These are phyloP conservation scores for Paracanthobrama guichenoti DNA, from an alignment of 2,113 vertebrate species.

Conservation along the genomic window DNA sequence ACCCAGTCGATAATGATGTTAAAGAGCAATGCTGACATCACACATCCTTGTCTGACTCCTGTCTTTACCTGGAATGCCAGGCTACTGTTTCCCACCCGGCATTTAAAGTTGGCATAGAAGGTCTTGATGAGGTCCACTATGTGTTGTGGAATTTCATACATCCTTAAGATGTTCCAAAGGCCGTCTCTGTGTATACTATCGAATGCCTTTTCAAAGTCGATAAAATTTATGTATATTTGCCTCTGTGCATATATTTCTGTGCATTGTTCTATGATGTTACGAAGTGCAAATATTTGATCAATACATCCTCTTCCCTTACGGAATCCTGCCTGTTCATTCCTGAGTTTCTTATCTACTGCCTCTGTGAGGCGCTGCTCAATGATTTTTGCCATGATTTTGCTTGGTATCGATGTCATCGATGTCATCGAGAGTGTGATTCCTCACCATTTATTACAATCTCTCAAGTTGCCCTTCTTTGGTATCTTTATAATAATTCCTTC, in stretches of 20 bases:
- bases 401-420: slow-evolving; percentile 5
- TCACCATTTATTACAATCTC: too few relatives aligned
- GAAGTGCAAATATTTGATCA: not conserved
- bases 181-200: not conserved
- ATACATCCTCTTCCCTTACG: not conserved
- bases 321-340: not conserved
- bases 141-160: not conserved
- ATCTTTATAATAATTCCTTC: too few relatives aligned
- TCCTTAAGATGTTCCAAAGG: not conserved
- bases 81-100: not conserved
- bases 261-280: not conserved
- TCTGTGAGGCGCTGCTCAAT: not conserved
- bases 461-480: too few relatives aligned
- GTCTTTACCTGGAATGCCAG: not conserved
- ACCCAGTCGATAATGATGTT: too few relatives aligned
- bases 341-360: not conserved
- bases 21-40: too few relatives aligned
- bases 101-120: too few relatives aligned
- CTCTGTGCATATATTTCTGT: slow-evolving; percentile 13
- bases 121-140: too few relatives aligned
- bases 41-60: too few relatives aligned
- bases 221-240: not conserved
- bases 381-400: not conserved
- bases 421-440: too few relatives aligned
- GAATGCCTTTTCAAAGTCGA: slow-evolving; percentile 3